Base-by-base conservation (phyloP, 2,888 invertebrate species). In the Drosophila buzzatii region DNA sequence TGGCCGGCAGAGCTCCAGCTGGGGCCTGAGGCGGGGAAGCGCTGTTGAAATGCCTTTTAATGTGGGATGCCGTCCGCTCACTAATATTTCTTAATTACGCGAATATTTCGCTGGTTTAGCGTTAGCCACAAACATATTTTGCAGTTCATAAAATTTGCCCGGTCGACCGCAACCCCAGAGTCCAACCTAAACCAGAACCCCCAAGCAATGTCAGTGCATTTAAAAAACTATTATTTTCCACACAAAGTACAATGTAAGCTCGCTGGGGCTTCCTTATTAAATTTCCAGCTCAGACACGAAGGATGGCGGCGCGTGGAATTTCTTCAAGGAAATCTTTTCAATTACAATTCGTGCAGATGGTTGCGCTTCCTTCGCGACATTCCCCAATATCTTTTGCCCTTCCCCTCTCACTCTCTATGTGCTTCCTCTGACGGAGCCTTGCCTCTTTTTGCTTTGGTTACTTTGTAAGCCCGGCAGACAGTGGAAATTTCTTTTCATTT, bases 61-160 rank as follows among this genome's bases (percentile, higher is more conserved):
- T 64, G 79, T 72, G 80, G 77, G 84, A 85, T 85, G 71, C 78
- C 85, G 81, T n/a, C 58, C 35, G 45, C 56, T 85, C 79, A 72
- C 82, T 82, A 84, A 91, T 86, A 91, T 87, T 90, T 90, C 90
- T 89, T 86, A 90, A 91, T 91, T 90, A 91, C 75, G 83, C 68
- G 70, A 76, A 82, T 79, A 76, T 80, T 82, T 78, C 52, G 70
- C 79, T 80, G 81, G 79, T 76, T 74, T 58, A 52, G 61, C 52
- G 67, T 69, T 70, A 64, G 67, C 81, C 72, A 69, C 63, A 35
- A 53, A 70, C 81, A 80, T 76, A 75, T 76, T 82, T 83, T 68
- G 66, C 81, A 73, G 85, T 85, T 85, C 82, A 87, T 87, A 76
- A 80, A 75, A 73, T 76, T 10, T 27, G 49, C 49, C 9, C 20